These are phyloP conservation scores for Lytechinus pictus DNA, from an alignment of 35 echinoderm and acorn worm genomes.

Conservation along the genomic window DNA sequence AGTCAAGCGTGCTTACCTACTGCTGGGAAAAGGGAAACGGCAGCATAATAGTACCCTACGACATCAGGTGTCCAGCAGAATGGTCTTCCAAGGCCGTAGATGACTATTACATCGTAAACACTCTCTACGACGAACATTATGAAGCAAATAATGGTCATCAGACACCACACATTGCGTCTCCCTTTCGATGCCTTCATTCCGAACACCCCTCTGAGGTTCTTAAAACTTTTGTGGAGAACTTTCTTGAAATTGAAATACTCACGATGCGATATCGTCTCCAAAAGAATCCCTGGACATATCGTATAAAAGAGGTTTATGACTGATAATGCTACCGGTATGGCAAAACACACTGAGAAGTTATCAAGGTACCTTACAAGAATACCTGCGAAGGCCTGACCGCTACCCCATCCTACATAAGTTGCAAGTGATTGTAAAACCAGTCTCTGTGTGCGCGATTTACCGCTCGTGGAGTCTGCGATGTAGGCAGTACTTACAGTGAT, in stretches of 20 bases:
- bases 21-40: constrained; percentile 42
- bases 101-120: constrained; percentile 11
- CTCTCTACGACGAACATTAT: constrained; percentile 20
- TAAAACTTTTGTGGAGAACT: not conserved
- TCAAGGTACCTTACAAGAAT: constrained; percentile 19
- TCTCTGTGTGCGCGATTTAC: not conserved
- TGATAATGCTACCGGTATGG: not conserved
- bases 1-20: constrained; percentile 12
- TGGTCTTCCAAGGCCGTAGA: constrained; percentile 58
- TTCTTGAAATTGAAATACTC: not conserved
- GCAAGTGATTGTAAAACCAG: constrained; percentile 19
- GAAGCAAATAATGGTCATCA: constrained; percentile 15
- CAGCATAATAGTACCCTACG: constrained; percentile 43
- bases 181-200: not conserved
- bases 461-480: constrained; percentile 36
- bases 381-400: constrained; percentile 35
- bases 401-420: constrained; percentile 19
- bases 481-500: constrained; percentile 39
- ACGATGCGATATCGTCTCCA: constrained; percentile 31
- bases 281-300: constrained; percentile 21
- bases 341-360: constrained; percentile 36
- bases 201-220: constrained; percentile 19
- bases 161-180: not conserved
- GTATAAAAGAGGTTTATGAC: constrained; percentile 47
- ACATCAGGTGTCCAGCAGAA: constrained; percentile 60